phyloP scores from a whole-genome alignment of 2,888 invertebrate genomes.

The Ichneumoninae sp. region DNA sequence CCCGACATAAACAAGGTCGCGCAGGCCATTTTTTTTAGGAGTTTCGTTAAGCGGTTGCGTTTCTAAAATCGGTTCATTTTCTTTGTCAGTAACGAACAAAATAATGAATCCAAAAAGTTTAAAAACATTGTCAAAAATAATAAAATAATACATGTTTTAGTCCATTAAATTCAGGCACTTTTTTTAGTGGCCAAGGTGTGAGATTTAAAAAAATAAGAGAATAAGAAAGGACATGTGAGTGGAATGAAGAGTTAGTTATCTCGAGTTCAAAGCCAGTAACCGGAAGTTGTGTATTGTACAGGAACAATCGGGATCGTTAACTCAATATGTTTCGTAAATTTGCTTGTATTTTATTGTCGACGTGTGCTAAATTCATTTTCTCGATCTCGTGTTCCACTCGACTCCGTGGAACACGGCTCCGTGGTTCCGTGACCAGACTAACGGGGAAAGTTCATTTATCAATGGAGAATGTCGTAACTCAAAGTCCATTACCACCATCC shows the following conservation, averaged over 20 bases:
- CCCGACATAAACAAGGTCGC: too few relatives aligned
- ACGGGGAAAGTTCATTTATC: neutral
- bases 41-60: too few relatives aligned
- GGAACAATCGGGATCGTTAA: neutral
- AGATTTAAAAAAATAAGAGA: neutral
- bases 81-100: too few relatives aligned
- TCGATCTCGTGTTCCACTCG: neutral
- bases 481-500: slow-evolving; percentile 5
- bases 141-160: too few relatives aligned
- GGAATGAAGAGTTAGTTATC: neutral
- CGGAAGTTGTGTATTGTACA: neutral
- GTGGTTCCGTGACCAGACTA: too few relatives aligned
- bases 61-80: too few relatives aligned
- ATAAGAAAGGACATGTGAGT: neutral
- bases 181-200: neutral
- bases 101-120: too few relatives aligned
- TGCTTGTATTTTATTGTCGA: too few relatives aligned
- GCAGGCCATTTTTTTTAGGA: too few relatives aligned
- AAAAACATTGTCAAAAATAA: too few relatives aligned
- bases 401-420: too few relatives aligned
- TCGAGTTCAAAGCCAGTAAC: neutral
- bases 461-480: neutral
- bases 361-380: neutral
- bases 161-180: too few relatives aligned
- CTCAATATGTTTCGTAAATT: neutral